phyloP scores from a whole-genome alignment of 1,140 invertebrate genomes.

The Aphis craccivora region DNA sequence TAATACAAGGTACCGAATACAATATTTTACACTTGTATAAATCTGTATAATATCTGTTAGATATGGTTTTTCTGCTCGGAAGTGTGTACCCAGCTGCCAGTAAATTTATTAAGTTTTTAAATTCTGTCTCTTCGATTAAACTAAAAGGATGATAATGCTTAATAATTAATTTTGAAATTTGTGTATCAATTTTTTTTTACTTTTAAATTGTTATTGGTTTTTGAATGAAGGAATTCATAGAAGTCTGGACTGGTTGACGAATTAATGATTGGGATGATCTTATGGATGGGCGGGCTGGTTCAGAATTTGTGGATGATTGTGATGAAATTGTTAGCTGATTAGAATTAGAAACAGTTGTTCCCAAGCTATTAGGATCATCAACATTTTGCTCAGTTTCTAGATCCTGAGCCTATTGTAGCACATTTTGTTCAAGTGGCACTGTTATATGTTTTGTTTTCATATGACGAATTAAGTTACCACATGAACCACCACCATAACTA shows the following conservation, averaged over 20 bases:
- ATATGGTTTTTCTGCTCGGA: not conserved
- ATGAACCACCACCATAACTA: conserved; percentile 23
- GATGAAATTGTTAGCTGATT: not conserved
- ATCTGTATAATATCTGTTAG: too few relatives aligned
- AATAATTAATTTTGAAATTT: not conserved
- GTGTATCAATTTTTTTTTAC: not conserved
- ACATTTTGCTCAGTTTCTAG: not conserved
- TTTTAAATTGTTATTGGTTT: not conserved
- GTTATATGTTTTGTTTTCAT: not conserved
- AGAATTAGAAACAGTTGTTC: not conserved
- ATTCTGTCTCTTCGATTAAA: not conserved
- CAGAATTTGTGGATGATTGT: too few relatives aligned
- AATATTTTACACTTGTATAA: too few relatives aligned
- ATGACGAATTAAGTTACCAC: not conserved
- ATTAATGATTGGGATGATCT: not conserved
- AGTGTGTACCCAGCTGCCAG: not conserved
- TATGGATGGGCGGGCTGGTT: not conserved
- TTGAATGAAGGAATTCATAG: not conserved
- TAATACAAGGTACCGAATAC: too few relatives aligned
- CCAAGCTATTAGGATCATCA: not conserved
- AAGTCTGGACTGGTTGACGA: not conserved
- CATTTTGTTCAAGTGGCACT: not conserved
- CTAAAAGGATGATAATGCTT: not conserved
- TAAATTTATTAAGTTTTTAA: not conserved
- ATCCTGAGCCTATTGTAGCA: not conserved